phyloP scores from a whole-genome alignment of 1,140 invertebrate species.

The Amyelois transitella region DNA sequence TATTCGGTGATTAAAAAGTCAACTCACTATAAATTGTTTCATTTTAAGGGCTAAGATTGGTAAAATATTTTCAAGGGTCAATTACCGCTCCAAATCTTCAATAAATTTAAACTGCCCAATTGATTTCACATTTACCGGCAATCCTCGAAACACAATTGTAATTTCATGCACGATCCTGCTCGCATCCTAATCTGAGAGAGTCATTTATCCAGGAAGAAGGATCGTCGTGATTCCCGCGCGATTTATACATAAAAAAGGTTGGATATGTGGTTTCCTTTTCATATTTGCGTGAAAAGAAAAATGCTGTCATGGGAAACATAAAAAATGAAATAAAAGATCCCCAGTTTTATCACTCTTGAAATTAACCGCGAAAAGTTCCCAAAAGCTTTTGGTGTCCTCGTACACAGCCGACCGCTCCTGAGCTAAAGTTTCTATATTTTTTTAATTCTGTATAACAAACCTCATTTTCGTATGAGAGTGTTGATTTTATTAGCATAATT shows the following conservation, averaged over 20 bases:
- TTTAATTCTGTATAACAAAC: background rate
- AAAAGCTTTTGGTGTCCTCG: slow-evolving; percentile 13
- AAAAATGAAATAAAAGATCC: slow-evolving; percentile 11
- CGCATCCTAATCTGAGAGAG: slow-evolving; percentile 9
- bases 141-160: slow-evolving; percentile 1
- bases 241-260: slow-evolving; percentile 14
- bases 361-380: slow-evolving; percentile 26
- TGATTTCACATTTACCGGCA: background rate
- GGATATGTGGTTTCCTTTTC: background rate
- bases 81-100: background rate
- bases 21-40: no score
- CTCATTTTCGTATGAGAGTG: background rate
- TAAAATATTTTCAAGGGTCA: no score
- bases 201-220: slow-evolving; percentile 12
- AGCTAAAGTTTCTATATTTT: background rate
- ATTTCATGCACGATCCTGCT: slow-evolving; percentile 16
- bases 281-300: slow-evolving; percentile 14
- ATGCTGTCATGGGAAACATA: slow-evolving; percentile 4
- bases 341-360: slow-evolving; percentile 18
- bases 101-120: background rate
- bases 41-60: no score
- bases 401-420: background rate
- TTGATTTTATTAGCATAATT: background rate
- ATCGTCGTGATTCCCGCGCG: slow-evolving; percentile 4
- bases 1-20: no score